These are phyloP conservation scores for roundworm (Caenorhabditis elegans) DNA, from an alignment of 1,140 invertebrate genomes.

Conservation along the genomic window WBcel235 BX284604.4:9530001-9530500, in stretches of 20 bases:
- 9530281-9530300: conserved; percentile 69
- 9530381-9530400: conserved; percentile 84
- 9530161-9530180: background rate
- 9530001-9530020: conserved; percentile 17
- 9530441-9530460: conserved; percentile 69
- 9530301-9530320: conserved; percentile 91
- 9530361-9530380: conserved; percentile 80
- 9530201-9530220: no score
- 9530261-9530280: no score
- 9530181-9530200: background rate
- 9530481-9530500: background rate
- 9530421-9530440: conserved; percentile 43
- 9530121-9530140: background rate
- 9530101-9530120: conserved; percentile 9
- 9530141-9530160: background rate
- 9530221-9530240: no score
- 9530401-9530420: conserved; percentile 77
- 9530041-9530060: background rate
- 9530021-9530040: conserved; percentile 20
- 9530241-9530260: no score
- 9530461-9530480: background rate
- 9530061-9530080: conserved; percentile 24
- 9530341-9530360: conserved; percentile 81
- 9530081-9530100: conserved; percentile 33
- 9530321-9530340: conserved; percentile 86